Evolutionary conservation across 92 coral and sea anemone genomes (phyloP).

Genomic region (Blastomussa wellsi): DNA sequence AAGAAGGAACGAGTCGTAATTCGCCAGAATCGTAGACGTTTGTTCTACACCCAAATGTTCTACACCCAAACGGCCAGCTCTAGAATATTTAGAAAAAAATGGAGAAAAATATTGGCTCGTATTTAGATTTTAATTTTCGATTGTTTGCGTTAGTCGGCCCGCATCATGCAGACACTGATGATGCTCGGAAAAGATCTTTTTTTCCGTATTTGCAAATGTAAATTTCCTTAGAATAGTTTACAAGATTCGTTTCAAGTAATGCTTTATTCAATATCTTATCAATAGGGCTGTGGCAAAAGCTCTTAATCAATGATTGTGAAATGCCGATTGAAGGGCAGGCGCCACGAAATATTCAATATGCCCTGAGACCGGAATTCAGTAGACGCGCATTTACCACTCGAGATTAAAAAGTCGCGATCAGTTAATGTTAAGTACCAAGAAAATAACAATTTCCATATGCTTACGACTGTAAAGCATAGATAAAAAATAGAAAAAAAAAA

Average conservation of each 20-base stretch:
- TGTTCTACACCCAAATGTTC: no score
- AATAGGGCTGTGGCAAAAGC: not conserved
- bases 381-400: not conserved
- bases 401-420: slow-evolving; percentile 7
- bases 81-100: no score
- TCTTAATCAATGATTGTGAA: not conserved
- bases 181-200: not conserved
- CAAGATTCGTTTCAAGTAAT: not conserved
- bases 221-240: not conserved
- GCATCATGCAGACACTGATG: not conserved
- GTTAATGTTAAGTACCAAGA: not conserved
- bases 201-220: not conserved
- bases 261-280: not conserved
- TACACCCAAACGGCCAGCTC: not conserved
- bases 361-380: slow-evolving; percentile 12
- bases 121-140: not conserved
- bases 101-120: not conserved
- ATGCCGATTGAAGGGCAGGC: not conserved
- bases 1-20: slow-evolving; percentile 1
- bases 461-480: not conserved
- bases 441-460: not conserved
- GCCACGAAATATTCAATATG: not conserved
- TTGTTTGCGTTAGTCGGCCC: not conserved
- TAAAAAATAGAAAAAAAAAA: not conserved
- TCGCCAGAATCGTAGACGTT: not conserved